Evolutionary conservation across 2,888 invertebrate species (phyloP).

Genomic region (Cyaniris semiargus): DNA sequence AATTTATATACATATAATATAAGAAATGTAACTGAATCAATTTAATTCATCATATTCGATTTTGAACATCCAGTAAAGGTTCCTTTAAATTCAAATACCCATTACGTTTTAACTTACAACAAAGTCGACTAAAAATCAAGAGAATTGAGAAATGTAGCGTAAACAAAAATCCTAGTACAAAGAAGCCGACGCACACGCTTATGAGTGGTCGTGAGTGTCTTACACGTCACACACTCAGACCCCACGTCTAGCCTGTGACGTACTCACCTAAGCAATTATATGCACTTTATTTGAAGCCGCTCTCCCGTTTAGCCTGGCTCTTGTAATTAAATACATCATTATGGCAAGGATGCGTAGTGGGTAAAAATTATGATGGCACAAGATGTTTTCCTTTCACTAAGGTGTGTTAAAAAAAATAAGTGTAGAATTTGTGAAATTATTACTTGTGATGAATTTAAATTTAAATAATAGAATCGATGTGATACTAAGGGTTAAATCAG

Average conservation of each 20-base stretch:
- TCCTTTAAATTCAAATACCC: too few species aligned
- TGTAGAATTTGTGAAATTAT: too few species aligned
- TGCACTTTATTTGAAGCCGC: conserved; percentile 67
- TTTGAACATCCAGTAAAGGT: too few species aligned
- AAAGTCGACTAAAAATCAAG: neutral
- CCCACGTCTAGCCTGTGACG: conserved; percentile 74
- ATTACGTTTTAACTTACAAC: too few species aligned
- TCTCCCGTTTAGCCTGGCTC: conserved; percentile 44
- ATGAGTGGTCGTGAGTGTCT: conserved; percentile 57
- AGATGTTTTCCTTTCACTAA: neutral
- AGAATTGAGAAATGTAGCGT: neutral
- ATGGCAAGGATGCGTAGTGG: neutral
- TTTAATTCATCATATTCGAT: too few species aligned
- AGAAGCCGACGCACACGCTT: conserved; percentile 47
- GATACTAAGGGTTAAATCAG: too few species aligned
- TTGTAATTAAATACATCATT: conserved; percentile 21
- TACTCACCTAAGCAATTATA: conserved; percentile 71
- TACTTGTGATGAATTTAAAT: too few species aligned
- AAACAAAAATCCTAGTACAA: neutral
- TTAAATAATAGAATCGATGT: too few species aligned
- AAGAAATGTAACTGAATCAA: too few species aligned
- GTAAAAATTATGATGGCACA: neutral
- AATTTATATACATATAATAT: too few species aligned
- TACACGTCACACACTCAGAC: conserved; percentile 58
- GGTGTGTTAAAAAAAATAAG: too few species aligned